Base-by-base conservation (phyloP, 2,797 vertebrate genomes). In the Neosalanx taihuensis region DNA sequence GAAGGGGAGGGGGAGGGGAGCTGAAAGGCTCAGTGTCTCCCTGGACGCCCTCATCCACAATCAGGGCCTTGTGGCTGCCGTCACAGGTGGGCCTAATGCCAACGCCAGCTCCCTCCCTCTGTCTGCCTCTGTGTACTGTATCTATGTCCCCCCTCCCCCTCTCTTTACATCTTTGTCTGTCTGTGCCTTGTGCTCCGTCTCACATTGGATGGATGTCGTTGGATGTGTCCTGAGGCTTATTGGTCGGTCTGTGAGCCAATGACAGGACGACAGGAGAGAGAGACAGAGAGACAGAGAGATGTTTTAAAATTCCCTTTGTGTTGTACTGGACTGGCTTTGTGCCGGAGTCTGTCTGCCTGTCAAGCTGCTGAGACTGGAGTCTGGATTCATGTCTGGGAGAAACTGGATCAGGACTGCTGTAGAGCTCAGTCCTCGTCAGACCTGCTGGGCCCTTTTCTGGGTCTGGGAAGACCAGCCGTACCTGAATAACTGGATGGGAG, bases 11-110 rank as follows among this genome's bases (percentile, higher is more conserved):
- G 17, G 33, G 49, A 33, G 17, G 13, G 60, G 49, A n/a, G 5
- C n/a, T 73, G 37, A 76, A 66, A 66, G 57, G 67, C 35, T 35
- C 6, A 70, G 23, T 18, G 63, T 51, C 65, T 9, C 51, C 51
- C 26, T 0, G 2, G 6, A 33, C 49, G 20, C 15, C 9, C 33
- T 61, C 67, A 26, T 23, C 69, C 20, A 71, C 65, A 72, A 67
- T 64, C 30, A 64, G 63, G 4, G 0, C 18, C 64, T 41, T 69
- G n/a, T 61, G 72, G 35, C 56, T 29, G 49, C 51, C 17, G 35
- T 23, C 20, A 15, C 53, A 63, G 72, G 33, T 23, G 49, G 31
- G 23, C 31, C 12, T 13, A 13, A 18, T 58, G 46, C 67, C 31
- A 15, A 53, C 23, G 13, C 13, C 41, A 17, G 49, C 37, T 66